phyloP scores from a whole-genome alignment of 2,888 invertebrate genomes.

The Bursaphelenchus okinawaensis region DNA sequence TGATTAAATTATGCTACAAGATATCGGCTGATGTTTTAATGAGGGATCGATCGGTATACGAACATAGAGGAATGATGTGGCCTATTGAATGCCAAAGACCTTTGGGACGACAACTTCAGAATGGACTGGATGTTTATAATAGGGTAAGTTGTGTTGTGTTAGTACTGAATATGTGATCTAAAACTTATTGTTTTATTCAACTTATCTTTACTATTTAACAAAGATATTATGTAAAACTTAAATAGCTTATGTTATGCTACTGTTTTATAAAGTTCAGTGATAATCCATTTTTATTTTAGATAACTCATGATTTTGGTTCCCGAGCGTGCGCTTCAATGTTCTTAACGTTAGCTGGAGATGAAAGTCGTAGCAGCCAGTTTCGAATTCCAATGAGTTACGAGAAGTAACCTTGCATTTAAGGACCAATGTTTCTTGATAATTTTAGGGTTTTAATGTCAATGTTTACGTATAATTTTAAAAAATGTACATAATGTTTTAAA shows the following conservation, averaged over 20 bases:
- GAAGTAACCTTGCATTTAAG: no score
- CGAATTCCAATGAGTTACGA: neutral
- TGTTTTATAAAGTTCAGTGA: neutral
- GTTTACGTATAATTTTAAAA: no score
- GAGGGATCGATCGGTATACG: neutral
- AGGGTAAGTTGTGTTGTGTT: neutral
- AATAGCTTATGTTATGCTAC: neutral
- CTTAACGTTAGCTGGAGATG: neutral
- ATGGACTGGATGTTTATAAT: neutral
- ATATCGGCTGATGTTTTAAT: neutral
- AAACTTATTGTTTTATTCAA: neutral
- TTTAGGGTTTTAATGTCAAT: no score
- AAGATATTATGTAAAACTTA: neutral
- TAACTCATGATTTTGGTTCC: neutral
- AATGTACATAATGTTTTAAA: no score
- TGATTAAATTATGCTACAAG: neutral
- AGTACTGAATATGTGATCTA: no score
- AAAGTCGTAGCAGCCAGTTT: neutral
- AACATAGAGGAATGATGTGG: neutral
- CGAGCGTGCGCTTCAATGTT: neutral
- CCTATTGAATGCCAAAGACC: neutral
- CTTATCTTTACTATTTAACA: neutral
- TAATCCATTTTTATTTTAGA: neutral
- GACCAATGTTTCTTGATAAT: no score
- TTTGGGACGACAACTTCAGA: no score